Evolutionary conservation across 2,113 vertebrate species (phyloP).

Genomic region (Toxotes chatareus): DNA sequence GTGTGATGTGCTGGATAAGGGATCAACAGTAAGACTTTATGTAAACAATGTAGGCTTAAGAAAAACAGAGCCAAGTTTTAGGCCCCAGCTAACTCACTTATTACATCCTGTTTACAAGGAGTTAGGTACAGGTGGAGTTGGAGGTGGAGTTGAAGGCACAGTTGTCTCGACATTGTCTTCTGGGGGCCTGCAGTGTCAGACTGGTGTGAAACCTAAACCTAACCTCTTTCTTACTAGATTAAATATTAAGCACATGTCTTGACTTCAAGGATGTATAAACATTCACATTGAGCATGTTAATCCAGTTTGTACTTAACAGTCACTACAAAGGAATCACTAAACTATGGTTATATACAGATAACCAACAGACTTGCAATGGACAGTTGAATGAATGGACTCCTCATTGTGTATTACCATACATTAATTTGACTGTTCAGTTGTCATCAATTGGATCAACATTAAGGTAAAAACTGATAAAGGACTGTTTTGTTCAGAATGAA

Average conservation of each 20-base stretch:
- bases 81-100: too few relatives aligned
- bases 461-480: not conserved
- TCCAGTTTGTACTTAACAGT: not conserved
- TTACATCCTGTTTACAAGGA: too few relatives aligned
- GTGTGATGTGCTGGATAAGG: too few relatives aligned
- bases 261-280: not conserved
- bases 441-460: not conserved
- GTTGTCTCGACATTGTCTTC: too few relatives aligned
- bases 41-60: too few relatives aligned
- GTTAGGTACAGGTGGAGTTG: too few relatives aligned
- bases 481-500: not conserved
- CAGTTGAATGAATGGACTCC: not conserved
- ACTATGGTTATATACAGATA: not conserved
- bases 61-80: too few relatives aligned
- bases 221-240: not conserved
- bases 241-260: not conserved
- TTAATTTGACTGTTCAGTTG: not conserved
- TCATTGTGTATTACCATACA: not conserved
- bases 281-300: not conserved
- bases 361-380: not conserved
- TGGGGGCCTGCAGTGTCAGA: too few relatives aligned
- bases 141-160: too few relatives aligned
- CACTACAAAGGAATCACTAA: too few relatives aligned
- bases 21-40: too few relatives aligned
- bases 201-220: not conserved